Conservation (phyloP, 2,888 invertebrate species). For the Tenthredo livida region DNA sequence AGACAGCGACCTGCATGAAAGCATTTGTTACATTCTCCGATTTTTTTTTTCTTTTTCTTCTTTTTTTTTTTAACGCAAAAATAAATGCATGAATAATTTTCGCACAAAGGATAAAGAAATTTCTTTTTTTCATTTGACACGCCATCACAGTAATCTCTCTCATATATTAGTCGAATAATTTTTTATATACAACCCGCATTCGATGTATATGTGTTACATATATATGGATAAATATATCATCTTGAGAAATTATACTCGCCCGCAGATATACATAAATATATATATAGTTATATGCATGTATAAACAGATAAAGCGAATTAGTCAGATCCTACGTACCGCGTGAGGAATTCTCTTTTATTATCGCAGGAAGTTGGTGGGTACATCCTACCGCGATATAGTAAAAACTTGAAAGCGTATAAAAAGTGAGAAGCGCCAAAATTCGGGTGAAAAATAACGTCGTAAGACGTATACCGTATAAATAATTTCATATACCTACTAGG, state of each 20-base stretch:
- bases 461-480: too few relatives aligned
- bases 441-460: background rate
- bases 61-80: background rate
- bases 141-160: background rate
- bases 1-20: background rate
- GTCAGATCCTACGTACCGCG: background rate
- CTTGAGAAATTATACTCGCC: constrained; percentile 9
- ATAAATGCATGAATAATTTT: background rate
- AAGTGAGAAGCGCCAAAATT: background rate
- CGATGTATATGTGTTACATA: background rate
- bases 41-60: background rate
- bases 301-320: background rate
- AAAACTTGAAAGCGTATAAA: background rate
- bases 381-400: background rate
- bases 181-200: constrained; percentile 2
- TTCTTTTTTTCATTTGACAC: background rate
- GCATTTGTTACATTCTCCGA: background rate
- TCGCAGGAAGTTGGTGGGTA: background rate
- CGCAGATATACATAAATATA: background rate
- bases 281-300: too few relatives aligned
- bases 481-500: too few relatives aligned
- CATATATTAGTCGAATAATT: background rate
- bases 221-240: background rate
- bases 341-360: background rate
- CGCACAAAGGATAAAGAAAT: background rate